These are phyloP conservation scores for Eumeta japonica DNA, from an alignment of 1,140 invertebrate genomes.

Conservation along the genomic window DNA sequence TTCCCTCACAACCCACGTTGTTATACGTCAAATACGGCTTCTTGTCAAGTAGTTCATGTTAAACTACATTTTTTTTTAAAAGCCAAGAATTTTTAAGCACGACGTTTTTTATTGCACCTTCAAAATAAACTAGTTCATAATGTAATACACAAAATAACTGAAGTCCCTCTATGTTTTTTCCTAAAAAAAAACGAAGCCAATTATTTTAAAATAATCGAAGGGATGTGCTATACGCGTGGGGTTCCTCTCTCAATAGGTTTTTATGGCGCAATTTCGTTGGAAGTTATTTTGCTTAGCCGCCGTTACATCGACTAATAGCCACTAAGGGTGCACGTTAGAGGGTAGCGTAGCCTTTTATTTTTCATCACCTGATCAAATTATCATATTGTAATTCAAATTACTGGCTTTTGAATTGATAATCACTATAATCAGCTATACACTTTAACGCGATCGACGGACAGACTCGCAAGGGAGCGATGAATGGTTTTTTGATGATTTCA, in stretches of 20 bases:
- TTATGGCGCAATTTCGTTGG: conserved; percentile 30
- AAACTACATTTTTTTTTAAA: no score
- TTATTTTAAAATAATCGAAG: conserved; percentile 41
- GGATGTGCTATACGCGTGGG: conserved; percentile 23
- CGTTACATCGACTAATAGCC: conserved; percentile 44
- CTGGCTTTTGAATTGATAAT: conserved; percentile 35
- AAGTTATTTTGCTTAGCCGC: conserved; percentile 42
- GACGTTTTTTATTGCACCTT: no score
- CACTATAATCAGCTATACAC: conserved; percentile 13
- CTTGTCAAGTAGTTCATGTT: no score
- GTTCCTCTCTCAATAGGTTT: conserved; percentile 34
- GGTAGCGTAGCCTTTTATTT: conserved; percentile 11
- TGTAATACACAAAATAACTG: no score
- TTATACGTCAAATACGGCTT: no score
- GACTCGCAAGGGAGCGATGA: no score
- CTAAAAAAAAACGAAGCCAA: conserved; percentile 7
- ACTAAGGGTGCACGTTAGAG: conserved; percentile 14
- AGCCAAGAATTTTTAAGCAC: no score
- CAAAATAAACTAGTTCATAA: no score
- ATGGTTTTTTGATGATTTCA: no score
- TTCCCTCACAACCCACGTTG: no score
- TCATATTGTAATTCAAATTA: conserved; percentile 35
- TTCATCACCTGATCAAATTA: conserved; percentile 41
- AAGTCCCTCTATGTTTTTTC: neutral
- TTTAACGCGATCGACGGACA: neutral